Percentiles rank a stretch among this genome's conserved stretches.
These are phyloP conservation scores for Lomographa bimaculata DNA, from an alignment of 2,888 invertebrate genomes.

Conservation along the genomic window DNA sequence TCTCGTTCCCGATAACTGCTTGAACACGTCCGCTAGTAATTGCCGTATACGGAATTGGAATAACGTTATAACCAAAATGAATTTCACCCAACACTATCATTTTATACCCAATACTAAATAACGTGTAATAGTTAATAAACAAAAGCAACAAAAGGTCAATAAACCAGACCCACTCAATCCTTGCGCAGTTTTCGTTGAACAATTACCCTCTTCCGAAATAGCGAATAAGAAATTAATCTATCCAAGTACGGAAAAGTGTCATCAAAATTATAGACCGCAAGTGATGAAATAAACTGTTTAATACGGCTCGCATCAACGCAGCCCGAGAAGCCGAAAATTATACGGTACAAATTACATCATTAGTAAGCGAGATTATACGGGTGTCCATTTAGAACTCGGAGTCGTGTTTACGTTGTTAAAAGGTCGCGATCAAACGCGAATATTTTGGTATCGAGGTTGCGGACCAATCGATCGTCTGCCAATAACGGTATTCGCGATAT, in stretches of 20 bases:
- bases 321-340: conserved; percentile 58
- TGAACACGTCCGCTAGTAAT: conserved; percentile 62
- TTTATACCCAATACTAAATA: conserved; percentile 36
- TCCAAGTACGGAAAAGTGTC: conserved; percentile 43
- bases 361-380: conserved; percentile 56
- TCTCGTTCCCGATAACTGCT: conserved; percentile 55
- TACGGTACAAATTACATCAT: conserved; percentile 72
- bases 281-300: conserved; percentile 34
- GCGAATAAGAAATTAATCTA: no score
- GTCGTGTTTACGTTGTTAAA: conserved; percentile 40
- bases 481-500: conserved; percentile 40
- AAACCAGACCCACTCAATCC: conserved; percentile 57
- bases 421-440: conserved; percentile 28
- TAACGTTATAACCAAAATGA: conserved; percentile 59
- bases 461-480: conserved; percentile 39
- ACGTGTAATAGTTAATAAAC: conserved; percentile 58
- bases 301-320: conserved; percentile 13
- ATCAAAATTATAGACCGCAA: conserved; percentile 38
- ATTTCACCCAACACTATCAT: conserved; percentile 40
- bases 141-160: conserved; percentile 66
- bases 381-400: conserved; percentile 28
- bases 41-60: conserved; percentile 64
- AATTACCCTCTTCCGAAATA: conserved; percentile 45
- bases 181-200: conserved; percentile 46
- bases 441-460: conserved; percentile 28